Evolutionary conservation across 1,140 invertebrate species (phyloP), one percentile per base, ranked within the genome.

Genomic region (Microvelia longipes): DNA sequence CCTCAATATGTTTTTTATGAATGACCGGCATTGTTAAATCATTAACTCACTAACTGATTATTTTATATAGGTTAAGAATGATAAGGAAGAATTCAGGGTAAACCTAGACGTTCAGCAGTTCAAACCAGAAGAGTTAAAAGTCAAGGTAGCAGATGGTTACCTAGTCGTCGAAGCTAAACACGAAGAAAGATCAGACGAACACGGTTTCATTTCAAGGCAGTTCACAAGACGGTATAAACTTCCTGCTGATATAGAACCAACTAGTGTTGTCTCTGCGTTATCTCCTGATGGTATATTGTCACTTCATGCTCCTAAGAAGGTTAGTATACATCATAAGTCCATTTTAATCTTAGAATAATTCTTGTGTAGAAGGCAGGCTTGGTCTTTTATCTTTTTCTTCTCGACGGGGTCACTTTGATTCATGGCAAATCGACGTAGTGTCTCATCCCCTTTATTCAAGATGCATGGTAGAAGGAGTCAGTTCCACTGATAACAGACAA

Each of bases 101-200:
- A 82, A 83, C 50, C 77, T 91, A 72, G 89, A 91, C 75, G 87
- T 93, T 0, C 84, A 87, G 66, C 87, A 91, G 72, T 93, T 92
- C 79, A 83, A 85, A 71, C 90, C 91, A 0, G 88, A 93, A 68
- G 91, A 94, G 77, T 83, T 93, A 29, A 86, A 82, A 35, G 87
- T 93, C 0, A 92, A 89, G 78, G 80, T 87, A 0, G 70, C 68
- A 19, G 87, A 89, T 71, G 84, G 86, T 68, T 83, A 81, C 61
- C 80, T 91, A 0, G 82, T 88, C 2, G 80, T 91, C 19, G 82
- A 86, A 76, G 88, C 84, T 0, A 88, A 88, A 75, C 87, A 89
- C 71, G 87, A 89, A 74, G 84, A 89, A 72, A 83, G 82, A 63
- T 73, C 82, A 60, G 87, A 87, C 71, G 82, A 86, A 19, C 83